These are phyloP conservation scores for Glossophaga mutica DNA, from an alignment of 2,797 vertebrate genomes.

Conservation along the genomic window DNA sequence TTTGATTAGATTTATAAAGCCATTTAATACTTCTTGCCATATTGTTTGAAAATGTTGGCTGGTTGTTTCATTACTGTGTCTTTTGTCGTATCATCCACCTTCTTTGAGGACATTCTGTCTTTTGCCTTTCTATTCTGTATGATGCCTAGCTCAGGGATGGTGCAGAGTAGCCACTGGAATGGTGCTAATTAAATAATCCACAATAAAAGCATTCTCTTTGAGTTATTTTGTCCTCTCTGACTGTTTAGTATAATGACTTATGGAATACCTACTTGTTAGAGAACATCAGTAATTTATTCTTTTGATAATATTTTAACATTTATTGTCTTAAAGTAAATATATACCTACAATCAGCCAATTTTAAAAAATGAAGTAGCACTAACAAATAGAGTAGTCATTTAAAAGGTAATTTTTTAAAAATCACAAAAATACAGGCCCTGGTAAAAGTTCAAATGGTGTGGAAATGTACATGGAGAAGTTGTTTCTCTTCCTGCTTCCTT, in stretches of 20 bases:
- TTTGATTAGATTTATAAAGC: conserved; percentile 47
- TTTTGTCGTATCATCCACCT: conserved; percentile 17
- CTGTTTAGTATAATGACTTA: conserved; percentile 24
- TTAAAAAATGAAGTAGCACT: neutral
- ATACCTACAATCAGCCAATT: neutral
- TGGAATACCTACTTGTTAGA: conserved; percentile 14
- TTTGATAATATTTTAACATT: conserved; percentile 44
- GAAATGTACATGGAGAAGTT: neutral
- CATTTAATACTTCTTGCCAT: neutral
- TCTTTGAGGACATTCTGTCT: neutral
- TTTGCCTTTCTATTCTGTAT: neutral
- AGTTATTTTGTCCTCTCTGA: neutral
- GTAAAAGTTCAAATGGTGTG: conserved; percentile 13
- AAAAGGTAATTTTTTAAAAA: neutral
- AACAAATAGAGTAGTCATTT: neutral
- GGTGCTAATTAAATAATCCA: neutral
- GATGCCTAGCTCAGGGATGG: neutral
- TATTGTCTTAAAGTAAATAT: neutral
- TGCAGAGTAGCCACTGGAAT: neutral
- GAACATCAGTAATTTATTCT: conserved; percentile 1
- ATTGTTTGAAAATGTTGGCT: conserved; percentile 2
- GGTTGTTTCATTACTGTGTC: neutral
- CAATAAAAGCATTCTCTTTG: neutral
- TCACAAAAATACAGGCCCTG: neutral
- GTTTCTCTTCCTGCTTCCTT: conserved; percentile 11